phyloP scores from a whole-genome alignment of 35 echinoderm and acorn worm genomes.

The Nesometra sesokonis region DNA sequence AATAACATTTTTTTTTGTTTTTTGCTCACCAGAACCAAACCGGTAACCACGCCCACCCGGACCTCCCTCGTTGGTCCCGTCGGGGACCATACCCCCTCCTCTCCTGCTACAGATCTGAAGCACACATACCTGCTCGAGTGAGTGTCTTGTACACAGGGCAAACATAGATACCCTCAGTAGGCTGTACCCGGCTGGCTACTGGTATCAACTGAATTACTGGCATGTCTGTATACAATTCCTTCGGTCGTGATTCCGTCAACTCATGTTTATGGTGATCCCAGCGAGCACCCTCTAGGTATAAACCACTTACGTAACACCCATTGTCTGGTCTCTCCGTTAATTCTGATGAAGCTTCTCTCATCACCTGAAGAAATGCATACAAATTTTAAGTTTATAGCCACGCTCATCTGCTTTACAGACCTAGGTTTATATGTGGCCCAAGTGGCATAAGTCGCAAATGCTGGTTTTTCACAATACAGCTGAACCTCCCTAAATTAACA shows the following conservation, averaged over 20 bases:
- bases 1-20: too few species aligned
- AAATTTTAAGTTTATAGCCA: too few species aligned
- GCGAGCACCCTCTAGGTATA: slow-evolving; percentile 81
- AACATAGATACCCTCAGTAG: slow-evolving; percentile 60
- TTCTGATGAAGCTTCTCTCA: slow-evolving; percentile 48
- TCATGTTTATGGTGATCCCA: slow-evolving; percentile 49
- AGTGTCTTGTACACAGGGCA: slow-evolving; percentile 96
- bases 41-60: too few species aligned
- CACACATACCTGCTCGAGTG: slow-evolving; percentile 76
- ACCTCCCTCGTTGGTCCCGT: too few species aligned
- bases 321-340: slow-evolving; percentile 67
- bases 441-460: neutral
- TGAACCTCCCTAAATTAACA: neutral
- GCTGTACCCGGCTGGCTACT: slow-evolving; percentile 52
- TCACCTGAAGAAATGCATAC: too few species aligned
- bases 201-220: slow-evolving; percentile 87
- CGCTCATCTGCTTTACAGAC: neutral
- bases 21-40: too few species aligned
- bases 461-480: too few species aligned
- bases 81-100: too few species aligned
- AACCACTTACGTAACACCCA: slow-evolving; percentile 77
- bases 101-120: too few species aligned
- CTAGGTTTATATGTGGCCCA: neutral
- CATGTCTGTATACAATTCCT: slow-evolving; percentile 96
- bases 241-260: slow-evolving; percentile 79